Evolutionary conservation across 2,888 invertebrate genomes (phyloP).

Genomic region (Drosophila falleni): DNA sequence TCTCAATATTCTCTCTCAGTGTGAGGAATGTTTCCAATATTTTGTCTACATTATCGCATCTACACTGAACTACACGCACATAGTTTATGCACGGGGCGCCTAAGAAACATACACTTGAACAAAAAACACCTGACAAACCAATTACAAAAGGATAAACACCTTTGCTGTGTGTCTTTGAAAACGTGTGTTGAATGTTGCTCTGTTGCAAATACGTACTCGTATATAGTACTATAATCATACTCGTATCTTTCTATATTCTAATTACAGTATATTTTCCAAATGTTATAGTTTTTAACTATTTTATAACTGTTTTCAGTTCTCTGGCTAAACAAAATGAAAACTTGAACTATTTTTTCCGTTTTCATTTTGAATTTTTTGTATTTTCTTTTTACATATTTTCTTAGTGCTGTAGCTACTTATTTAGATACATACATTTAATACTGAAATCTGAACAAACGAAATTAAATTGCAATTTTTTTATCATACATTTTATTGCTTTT

Average conservation of each 20-base stretch:
- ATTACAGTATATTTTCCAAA: conserved; percentile 7
- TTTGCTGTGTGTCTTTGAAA: conserved; percentile 59
- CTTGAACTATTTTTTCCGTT: conserved; percentile 10
- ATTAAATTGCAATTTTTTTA: conserved; percentile 70
- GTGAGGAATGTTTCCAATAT: conserved; percentile 23
- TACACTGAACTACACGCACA: conserved; percentile 45
- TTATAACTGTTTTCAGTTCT: conserved; percentile 19
- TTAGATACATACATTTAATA: conserved; percentile 33
- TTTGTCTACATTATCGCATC: conserved; percentile 18
- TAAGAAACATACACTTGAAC: conserved; percentile 9
- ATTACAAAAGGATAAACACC: conserved; percentile 5
- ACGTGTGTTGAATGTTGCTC: conserved; percentile 66
- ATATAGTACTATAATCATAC: conserved; percentile 9
- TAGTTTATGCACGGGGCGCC: conserved; percentile 59
- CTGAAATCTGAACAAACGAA: conserved; percentile 56
- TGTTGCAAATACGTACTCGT: conserved; percentile 34
- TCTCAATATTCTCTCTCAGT: not conserved
- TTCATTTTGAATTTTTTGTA: not conserved
- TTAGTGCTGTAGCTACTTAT: conserved; percentile 56
- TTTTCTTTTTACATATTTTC: conserved; percentile 21
- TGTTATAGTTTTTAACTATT: conserved; percentile 26
- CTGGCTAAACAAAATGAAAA: conserved; percentile 18
- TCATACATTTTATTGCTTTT: conserved; percentile 67
- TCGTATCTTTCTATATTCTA: conserved; percentile 23
- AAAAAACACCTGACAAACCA: conserved; percentile 12